phyloP scores from a whole-genome alignment of 1,140 invertebrate genomes.

The Thaumetopoea pityocampa region DNA sequence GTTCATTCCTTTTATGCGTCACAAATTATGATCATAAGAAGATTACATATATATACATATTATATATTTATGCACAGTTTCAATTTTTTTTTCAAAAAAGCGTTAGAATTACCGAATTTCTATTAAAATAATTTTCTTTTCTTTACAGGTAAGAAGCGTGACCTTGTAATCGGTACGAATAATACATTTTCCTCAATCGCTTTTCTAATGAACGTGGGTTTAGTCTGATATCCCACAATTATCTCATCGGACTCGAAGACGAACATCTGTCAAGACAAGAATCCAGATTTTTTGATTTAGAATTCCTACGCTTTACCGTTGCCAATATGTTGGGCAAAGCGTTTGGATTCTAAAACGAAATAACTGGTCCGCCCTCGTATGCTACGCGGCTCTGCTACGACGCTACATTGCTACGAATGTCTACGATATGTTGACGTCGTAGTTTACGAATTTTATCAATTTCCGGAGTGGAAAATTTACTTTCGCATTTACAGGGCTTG shows the following conservation, averaged over 20 bases:
- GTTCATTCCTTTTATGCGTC: no score
- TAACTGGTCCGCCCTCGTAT: conserved; percentile 26
- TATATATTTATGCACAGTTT: no score
- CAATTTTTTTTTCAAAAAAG: no score
- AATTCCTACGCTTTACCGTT: conserved; percentile 76
- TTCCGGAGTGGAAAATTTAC: no score
- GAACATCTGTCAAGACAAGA: conserved; percentile 10
- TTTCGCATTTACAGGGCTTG: no score
- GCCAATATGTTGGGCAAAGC: conserved; percentile 72
- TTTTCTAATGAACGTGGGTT: no score
- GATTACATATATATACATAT: no score
- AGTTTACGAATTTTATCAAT: no score
- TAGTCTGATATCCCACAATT: conserved; percentile 6
- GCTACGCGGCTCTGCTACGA: conserved; percentile 11
- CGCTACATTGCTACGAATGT: conserved; percentile 12
- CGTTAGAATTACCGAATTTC: background rate
- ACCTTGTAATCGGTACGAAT: no score
- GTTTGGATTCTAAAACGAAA: conserved; percentile 75
- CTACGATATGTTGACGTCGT: conserved; percentile 1
- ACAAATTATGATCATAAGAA: no score
- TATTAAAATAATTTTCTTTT: conserved; percentile 5
- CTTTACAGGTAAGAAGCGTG: conserved; percentile 7
- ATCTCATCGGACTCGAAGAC: conserved; percentile 4
- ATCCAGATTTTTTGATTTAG: conserved; percentile 59
- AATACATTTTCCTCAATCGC: no score